Percentiles rank a stretch among this genome's conserved stretches.
These are phyloP conservation scores for Sesamia nonagrioides DNA, from an alignment of 1,140 invertebrate genomes.

Conservation along the genomic window DNA sequence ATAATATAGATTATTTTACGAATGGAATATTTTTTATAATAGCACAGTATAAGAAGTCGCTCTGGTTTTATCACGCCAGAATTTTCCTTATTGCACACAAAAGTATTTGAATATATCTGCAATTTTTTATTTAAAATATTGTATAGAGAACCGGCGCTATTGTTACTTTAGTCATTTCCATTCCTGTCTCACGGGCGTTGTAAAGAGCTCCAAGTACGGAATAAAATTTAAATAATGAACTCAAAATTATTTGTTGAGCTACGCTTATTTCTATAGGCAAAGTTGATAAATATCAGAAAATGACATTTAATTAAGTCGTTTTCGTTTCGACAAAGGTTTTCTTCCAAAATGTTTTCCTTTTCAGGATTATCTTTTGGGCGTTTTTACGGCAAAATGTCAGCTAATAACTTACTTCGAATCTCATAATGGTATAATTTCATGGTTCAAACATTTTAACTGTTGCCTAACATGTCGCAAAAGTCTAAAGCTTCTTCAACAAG, in stretches of 20 bases:
- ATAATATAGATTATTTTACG: background rate
- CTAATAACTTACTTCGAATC: background rate
- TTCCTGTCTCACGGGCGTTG: slow-evolving; percentile 3
- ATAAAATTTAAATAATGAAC: slow-evolving; percentile 47
- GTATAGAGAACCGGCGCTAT: slow-evolving; percentile 26
- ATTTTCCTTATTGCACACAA: slow-evolving; percentile 23
- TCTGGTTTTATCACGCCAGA: background rate
- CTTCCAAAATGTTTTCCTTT: background rate
- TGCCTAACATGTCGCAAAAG: background rate
- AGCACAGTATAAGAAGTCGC: background rate
- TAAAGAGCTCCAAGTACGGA: slow-evolving; percentile 12
- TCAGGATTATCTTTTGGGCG: background rate
- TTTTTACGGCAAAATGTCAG: background rate
- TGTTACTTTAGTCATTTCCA: slow-evolving; percentile 40
- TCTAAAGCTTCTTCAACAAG: background rate
- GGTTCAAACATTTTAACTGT: background rate
- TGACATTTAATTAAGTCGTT: slow-evolving; percentile 31
- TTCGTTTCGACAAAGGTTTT: slow-evolving; percentile 7
- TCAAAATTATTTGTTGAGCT: slow-evolving; percentile 33
- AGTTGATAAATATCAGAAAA: slow-evolving; percentile 32
- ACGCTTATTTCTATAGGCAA: slow-evolving; percentile 13
- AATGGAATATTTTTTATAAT: background rate
- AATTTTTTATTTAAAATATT: slow-evolving; percentile 7
- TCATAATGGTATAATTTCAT: background rate
- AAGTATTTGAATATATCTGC: background rate